Conservation (phyloP, 2,113 vertebrate species). For the Halcyon senegalensis region DNA sequence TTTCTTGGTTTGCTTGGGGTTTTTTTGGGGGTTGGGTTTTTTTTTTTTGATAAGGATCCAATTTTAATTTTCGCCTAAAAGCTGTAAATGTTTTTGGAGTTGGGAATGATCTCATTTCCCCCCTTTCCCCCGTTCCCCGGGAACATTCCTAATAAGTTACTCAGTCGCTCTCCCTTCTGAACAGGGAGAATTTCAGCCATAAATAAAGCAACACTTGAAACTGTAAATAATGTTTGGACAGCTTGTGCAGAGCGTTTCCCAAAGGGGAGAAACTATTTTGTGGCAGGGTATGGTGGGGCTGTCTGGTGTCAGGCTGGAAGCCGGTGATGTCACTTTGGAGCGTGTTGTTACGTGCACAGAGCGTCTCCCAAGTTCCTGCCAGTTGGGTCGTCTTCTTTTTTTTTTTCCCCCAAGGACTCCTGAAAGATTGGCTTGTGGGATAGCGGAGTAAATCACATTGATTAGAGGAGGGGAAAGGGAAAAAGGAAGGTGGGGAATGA, state of each 20-base stretch:
- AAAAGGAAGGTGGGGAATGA: not conserved
- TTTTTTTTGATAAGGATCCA: not conserved
- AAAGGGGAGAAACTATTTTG: not conserved
- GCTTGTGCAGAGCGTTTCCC: not conserved
- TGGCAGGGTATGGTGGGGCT: not conserved
- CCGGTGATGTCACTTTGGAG: not conserved
- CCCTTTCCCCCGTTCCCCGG: not conserved
- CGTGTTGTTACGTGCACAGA: not conserved
- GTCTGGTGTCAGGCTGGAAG: not conserved
- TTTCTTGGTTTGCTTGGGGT: not conserved
- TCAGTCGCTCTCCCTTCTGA: not conserved
- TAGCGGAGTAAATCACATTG: not conserved
- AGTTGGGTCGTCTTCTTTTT: not conserved
- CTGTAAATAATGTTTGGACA: conserved; percentile 25
- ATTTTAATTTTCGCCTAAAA: conserved; percentile 9
- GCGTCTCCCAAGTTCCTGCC: not conserved
- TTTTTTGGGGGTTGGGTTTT: not conserved
- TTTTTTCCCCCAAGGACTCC: not conserved
- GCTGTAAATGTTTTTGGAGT: conserved; percentile 2
- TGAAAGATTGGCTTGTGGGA: not conserved
- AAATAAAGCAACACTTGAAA: conserved; percentile 43
- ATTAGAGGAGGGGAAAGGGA: not conserved
- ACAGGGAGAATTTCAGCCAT: not conserved
- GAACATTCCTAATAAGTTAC: conserved; percentile 47
- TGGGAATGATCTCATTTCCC: conserved; percentile 36